Conservation (phyloP, 2,888 invertebrate genomes). For the Priocnemis perturbator region DNA sequence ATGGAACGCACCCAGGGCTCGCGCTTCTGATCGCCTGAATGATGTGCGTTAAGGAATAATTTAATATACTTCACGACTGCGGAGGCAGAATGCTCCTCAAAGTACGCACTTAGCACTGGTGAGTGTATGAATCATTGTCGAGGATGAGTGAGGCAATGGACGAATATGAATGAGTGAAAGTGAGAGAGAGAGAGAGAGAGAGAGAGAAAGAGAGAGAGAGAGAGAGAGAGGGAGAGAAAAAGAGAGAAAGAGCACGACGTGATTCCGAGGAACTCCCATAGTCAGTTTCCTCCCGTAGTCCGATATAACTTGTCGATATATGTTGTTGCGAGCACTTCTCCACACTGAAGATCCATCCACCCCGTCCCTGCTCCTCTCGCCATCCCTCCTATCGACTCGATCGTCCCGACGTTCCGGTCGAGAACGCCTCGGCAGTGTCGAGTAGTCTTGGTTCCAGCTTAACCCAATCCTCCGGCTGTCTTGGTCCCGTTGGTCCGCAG, state of each 20-base stretch:
- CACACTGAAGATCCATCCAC: slow-evolving; percentile 25
- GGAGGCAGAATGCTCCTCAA: too few relatives aligned
- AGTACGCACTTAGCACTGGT: too few relatives aligned
- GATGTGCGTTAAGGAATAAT: too few relatives aligned
- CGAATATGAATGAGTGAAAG: slow-evolving; percentile 5
- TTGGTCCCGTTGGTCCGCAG: slow-evolving; percentile 80
- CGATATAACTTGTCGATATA: neutral
- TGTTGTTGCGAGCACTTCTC: slow-evolving; percentile 15
- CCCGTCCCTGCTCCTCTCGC: slow-evolving; percentile 22
- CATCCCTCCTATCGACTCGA: slow-evolving; percentile 27
- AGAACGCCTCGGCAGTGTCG: slow-evolving; percentile 67
- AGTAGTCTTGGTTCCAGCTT: slow-evolving; percentile 56
- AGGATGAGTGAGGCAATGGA: neutral
- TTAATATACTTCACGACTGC: too few relatives aligned
- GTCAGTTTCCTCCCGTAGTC: neutral
- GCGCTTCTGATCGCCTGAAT: too few relatives aligned
- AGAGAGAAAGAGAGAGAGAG: slow-evolving; percentile 11
- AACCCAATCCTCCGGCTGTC: slow-evolving; percentile 76
- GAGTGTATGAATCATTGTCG: neutral
- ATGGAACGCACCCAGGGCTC: too few relatives aligned
- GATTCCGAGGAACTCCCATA: neutral
- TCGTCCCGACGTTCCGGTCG: slow-evolving; percentile 39
- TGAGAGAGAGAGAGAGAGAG: slow-evolving; percentile 17
- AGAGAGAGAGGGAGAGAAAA: neutral
- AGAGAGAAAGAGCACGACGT: slow-evolving; percentile 6